These are phyloP conservation scores for Phalloptychus januarius DNA, from an alignment of 2,797 vertebrate genomes.

Conservation along the genomic window DNA sequence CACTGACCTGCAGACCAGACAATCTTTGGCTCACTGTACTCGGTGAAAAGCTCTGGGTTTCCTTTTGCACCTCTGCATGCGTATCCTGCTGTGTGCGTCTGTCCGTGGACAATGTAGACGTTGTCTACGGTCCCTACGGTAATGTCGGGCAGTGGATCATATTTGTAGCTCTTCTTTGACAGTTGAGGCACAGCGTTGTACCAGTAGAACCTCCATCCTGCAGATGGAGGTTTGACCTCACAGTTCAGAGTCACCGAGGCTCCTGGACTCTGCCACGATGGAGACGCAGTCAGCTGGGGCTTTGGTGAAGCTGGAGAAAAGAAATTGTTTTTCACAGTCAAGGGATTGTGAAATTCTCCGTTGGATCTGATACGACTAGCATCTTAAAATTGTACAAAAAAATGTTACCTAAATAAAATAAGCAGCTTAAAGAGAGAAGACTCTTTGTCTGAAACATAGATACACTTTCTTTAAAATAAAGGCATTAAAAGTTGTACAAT, in stretches of 20 bases:
- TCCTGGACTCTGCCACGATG: constrained; percentile 55
- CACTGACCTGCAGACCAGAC: constrained; percentile 1
- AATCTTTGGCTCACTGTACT: neutral
- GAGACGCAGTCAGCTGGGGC: constrained; percentile 43
- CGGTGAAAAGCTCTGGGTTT: neutral
- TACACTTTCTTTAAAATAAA: no score
- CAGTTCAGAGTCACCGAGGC: constrained; percentile 50
- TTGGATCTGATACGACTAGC: neutral
- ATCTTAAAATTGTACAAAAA: no score
- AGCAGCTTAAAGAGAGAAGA: no score
- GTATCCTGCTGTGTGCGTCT: neutral
- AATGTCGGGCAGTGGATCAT: neutral
- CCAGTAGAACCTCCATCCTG: neutral
- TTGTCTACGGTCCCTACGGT: neutral
- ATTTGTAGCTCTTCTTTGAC: neutral
- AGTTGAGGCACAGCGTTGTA: neutral
- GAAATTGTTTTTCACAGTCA: neutral
- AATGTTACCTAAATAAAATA: no score
- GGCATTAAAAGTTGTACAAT: no score
- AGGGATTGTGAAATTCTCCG: neutral
- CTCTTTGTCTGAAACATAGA: no score
- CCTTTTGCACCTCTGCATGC: neutral
- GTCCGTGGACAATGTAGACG: neutral
- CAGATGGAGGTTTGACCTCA: constrained; percentile 5
- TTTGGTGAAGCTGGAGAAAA: neutral